Conservation (phyloP, 2,888 invertebrate genomes). For the Arrhopalites spinosus region DNA sequence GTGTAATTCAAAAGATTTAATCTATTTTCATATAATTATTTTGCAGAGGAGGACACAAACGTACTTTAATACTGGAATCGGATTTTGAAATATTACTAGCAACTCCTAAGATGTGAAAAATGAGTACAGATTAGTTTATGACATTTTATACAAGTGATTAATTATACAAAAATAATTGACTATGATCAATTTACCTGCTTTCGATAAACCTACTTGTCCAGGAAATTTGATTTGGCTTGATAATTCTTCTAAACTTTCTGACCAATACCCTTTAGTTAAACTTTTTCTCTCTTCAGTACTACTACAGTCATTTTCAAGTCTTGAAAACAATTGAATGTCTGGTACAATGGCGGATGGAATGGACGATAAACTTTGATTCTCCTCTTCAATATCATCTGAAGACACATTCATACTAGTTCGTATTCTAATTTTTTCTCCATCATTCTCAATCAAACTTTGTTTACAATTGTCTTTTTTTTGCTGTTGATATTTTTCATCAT, state of each 20-base stretch:
- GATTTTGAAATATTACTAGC: slow-evolving; percentile 9
- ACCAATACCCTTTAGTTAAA: slow-evolving; percentile 43
- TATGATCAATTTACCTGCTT: too few relatives aligned
- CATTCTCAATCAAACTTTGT: not conserved
- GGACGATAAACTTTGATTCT: slow-evolving; percentile 24
- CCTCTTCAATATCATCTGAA: not conserved
- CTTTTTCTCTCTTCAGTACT: slow-evolving; percentile 9
- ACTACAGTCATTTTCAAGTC: not conserved
- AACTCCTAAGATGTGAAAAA: slow-evolving; percentile 43
- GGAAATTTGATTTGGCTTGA: slow-evolving; percentile 54
- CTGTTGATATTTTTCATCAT: not conserved
- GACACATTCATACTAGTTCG: slow-evolving; percentile 9
- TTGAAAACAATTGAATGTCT: not conserved
- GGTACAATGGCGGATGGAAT: slow-evolving; percentile 15
- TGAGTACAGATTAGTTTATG: slow-evolving; percentile 37
- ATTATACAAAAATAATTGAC: too few relatives aligned
- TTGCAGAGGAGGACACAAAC: not conserved
- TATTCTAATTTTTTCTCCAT: slow-evolving; percentile 14
- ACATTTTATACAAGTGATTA: too few relatives aligned
- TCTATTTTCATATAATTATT: not conserved
- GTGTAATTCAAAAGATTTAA: not conserved
- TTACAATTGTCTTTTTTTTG: not conserved
- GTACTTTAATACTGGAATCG: slow-evolving; percentile 9
- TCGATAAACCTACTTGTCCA: too few relatives aligned
- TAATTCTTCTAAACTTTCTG: slow-evolving; percentile 54